phyloP scores from a whole-genome alignment of 2,888 invertebrate genomes.

The Idaea biselata region DNA sequence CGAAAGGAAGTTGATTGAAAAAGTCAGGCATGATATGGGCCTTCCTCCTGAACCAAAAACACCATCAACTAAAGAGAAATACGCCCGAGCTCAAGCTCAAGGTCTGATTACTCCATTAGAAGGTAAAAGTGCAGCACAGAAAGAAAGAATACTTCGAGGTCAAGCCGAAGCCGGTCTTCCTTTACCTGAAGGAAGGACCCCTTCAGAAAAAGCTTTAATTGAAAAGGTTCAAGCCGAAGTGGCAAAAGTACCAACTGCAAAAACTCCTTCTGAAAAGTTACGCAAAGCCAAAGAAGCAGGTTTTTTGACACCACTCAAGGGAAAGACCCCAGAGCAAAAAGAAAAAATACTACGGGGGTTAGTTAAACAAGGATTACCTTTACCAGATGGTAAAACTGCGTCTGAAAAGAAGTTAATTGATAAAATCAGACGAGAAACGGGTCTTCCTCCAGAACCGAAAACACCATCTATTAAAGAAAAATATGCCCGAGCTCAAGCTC shows the following conservation, averaged over 20 bases:
- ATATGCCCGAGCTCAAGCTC: constrained; percentile 29
- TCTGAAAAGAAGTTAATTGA: constrained; percentile 30
- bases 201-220: constrained; percentile 37
- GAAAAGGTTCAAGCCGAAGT: constrained; percentile 20
- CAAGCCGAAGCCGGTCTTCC: constrained; percentile 32
- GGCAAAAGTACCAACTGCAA: constrained; percentile 19
- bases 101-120: constrained; percentile 39
- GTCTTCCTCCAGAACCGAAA: constrained; percentile 39
- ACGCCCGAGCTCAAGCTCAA: constrained; percentile 28
- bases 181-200: constrained; percentile 36
- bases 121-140: constrained; percentile 33
- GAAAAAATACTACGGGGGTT: constrained; percentile 33
- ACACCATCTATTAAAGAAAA: constrained; percentile 27
- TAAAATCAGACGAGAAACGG: constrained; percentile 27
- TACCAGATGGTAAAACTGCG: constrained; percentile 30
- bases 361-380: constrained; percentile 26
- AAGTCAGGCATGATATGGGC: constrained; percentile 22
- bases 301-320: constrained; percentile 17
- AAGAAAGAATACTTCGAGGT: constrained; percentile 33
- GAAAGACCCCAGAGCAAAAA: constrained; percentile 32
- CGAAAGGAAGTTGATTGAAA: constrained; percentile 19
- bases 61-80: constrained; percentile 17
- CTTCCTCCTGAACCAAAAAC: constrained; percentile 28
- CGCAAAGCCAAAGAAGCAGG: constrained; percentile 25
- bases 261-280: constrained; percentile 26